Evolutionary conservation across 2,888 invertebrate species (phyloP).

Genomic region (Vanessa cardui): DNA sequence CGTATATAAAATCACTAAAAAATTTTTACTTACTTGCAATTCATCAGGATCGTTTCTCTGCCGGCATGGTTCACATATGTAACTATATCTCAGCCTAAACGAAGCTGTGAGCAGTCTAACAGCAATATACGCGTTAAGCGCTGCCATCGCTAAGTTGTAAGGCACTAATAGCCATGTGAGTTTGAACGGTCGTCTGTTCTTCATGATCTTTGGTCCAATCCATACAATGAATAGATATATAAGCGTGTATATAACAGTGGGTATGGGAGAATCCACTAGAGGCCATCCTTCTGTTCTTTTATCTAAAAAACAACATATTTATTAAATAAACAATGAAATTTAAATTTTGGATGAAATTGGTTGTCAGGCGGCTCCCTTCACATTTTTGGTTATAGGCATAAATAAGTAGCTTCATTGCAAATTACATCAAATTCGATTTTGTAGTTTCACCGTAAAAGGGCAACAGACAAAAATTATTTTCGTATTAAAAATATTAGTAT

Average conservation of each 20-base stretch:
- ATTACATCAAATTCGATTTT: no score
- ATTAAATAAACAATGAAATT: not conserved
- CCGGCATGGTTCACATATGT: conserved; percentile 93
- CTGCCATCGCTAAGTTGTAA: conserved; percentile 93
- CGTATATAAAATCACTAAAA: no score
- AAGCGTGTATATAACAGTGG: conserved; percentile 87
- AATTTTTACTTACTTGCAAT: conserved; percentile 85
- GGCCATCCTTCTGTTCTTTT: conserved; percentile 92
- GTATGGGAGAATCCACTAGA: conserved; percentile 90
- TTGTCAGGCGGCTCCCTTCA: no score
- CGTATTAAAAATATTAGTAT: no score
- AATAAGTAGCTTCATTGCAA: no score
- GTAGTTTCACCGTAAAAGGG: no score
- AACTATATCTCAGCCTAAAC: conserved; percentile 89
- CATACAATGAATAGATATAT: conserved; percentile 90
- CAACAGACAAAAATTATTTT: no score
- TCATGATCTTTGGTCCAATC: conserved; percentile 92
- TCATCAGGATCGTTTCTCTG: conserved; percentile 90
- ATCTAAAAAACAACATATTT: conserved; percentile 81
- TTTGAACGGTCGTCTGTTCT: conserved; percentile 87
- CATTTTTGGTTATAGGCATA: no score
- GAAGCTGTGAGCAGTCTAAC: conserved; percentile 89
- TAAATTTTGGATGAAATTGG: no score
- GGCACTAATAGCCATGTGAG: conserved; percentile 89
- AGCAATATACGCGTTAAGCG: conserved; percentile 92